These are phyloP conservation scores for Acrossocheilus fasciatus DNA, from an alignment of 2,797 vertebrate species.

Conservation along the genomic window DNA sequence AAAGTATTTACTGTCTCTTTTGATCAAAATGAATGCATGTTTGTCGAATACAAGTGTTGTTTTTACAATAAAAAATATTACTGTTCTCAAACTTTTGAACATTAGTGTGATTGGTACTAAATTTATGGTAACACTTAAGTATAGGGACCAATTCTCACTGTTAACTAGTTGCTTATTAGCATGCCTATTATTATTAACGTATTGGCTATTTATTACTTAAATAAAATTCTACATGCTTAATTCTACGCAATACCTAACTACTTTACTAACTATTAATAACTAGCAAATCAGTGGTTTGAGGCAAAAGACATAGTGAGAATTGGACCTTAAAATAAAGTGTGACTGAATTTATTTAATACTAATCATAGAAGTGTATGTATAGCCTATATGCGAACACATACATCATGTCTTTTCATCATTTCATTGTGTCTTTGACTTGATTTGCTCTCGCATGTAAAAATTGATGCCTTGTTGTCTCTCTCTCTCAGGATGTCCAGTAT, in stretches of 20 bases:
- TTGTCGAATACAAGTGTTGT: background rate
- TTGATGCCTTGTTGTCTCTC: background rate
- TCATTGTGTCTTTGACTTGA: background rate
- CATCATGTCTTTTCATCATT: background rate
- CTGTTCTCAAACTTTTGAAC: background rate
- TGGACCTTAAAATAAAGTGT: no score
- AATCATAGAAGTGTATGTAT: background rate
- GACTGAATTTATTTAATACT: background rate
- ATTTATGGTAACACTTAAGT: background rate
- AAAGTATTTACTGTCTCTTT: background rate
- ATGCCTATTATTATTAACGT: background rate
- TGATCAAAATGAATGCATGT: background rate
- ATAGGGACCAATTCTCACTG: background rate
- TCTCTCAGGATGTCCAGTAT: slow-evolving; percentile 88
- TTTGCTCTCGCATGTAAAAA: background rate
- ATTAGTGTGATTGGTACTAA: no score
- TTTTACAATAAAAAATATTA: background rate
- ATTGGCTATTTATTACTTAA: background rate
- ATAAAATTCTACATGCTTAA: background rate
- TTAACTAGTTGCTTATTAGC: background rate
- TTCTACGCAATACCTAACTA: background rate
- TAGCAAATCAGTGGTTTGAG: background rate
- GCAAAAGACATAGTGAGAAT: background rate
- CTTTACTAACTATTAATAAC: background rate
- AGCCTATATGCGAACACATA: background rate